Evolutionary conservation across 2,797 vertebrate species (phyloP).

Genomic region (Simalia tracyae): DNA sequence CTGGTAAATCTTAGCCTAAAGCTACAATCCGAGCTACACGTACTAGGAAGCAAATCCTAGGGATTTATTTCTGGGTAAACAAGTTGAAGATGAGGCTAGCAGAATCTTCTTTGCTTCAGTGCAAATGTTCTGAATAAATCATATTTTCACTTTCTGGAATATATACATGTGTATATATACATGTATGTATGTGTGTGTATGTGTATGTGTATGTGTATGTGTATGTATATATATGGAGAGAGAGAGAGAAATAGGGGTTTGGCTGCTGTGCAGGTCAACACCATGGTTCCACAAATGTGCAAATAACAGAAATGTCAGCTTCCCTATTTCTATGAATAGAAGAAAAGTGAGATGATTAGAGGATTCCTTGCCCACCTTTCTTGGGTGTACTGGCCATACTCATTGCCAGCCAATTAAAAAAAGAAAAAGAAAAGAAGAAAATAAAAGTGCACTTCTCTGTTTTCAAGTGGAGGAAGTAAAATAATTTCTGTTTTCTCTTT

Average conservation of each 20-base stretch:
- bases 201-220: no score
- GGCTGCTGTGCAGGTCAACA: background rate
- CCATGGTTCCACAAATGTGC: background rate
- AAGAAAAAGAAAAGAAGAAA: background rate
- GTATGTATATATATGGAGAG: background rate
- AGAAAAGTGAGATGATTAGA: background rate
- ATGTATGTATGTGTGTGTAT: no score
- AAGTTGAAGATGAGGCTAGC: background rate
- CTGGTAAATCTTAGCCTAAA: background rate
- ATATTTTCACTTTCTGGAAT: background rate
- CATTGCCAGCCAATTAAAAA: background rate
- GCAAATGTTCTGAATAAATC: background rate
- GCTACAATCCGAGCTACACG: background rate
- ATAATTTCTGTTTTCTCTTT: constrained; percentile 54
- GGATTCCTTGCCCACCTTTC: background rate
- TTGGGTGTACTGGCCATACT: background rate
- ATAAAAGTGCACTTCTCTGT: background rate
- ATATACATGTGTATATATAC: background rate
- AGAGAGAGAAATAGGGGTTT: background rate
- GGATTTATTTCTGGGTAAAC: background rate
- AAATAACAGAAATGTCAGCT: background rate
- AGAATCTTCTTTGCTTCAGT: background rate
- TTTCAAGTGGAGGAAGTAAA: constrained; percentile 38
- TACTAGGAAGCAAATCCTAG: background rate
- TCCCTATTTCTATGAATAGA: background rate